A percentile compares a stretch with the other conserved stretches of the same genome.
phyloP scores from a whole-genome alignment of 2,797 vertebrate species.

The Harpagifer antarcticus region DNA sequence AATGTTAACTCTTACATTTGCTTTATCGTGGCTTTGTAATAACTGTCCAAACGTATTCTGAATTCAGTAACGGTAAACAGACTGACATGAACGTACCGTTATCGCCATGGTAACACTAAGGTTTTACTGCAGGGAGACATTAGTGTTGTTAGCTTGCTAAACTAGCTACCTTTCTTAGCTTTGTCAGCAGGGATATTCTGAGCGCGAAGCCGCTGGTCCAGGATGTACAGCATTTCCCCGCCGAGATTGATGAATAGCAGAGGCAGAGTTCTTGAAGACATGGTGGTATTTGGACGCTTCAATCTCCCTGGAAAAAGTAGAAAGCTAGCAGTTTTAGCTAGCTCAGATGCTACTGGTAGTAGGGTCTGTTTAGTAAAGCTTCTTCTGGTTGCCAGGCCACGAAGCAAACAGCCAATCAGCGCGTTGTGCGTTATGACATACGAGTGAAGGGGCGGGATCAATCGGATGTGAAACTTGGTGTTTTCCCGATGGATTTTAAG shows the following conservation, averaged over 20 bases:
- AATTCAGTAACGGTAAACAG: not conserved
- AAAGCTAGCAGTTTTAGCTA: slow-evolving; percentile 26
- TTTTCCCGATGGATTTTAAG: too few relatives aligned
- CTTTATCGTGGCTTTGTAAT: not conserved
- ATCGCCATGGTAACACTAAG: not conserved
- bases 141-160: slow-evolving; percentile 51
- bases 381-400: slow-evolving; percentile 88
- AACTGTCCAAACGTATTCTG: not conserved
- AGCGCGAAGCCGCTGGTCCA: slow-evolving; percentile 96
- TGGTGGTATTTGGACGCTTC: slow-evolving; percentile 45
- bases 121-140: slow-evolving; percentile 23
- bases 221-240: slow-evolving; percentile 98
- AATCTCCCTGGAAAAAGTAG: not conserved
- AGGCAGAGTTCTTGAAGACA: slow-evolving; percentile 93
- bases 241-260: slow-evolving; percentile 97
- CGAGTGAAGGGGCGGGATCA: not conserved
- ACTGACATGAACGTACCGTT: not conserved
- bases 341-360: slow-evolving; percentile 8
- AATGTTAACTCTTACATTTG: not conserved
- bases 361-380: slow-evolving; percentile 66
- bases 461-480: not conserved
- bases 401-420: slow-evolving; percentile 76
- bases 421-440: slow-evolving; percentile 11
- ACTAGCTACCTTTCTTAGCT: slow-evolving; percentile 93
- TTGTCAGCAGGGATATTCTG: slow-evolving; percentile 97